Evolutionary conservation across 1,140 invertebrate genomes (phyloP).

Genomic region (Chionoecetes opilio): DNA sequence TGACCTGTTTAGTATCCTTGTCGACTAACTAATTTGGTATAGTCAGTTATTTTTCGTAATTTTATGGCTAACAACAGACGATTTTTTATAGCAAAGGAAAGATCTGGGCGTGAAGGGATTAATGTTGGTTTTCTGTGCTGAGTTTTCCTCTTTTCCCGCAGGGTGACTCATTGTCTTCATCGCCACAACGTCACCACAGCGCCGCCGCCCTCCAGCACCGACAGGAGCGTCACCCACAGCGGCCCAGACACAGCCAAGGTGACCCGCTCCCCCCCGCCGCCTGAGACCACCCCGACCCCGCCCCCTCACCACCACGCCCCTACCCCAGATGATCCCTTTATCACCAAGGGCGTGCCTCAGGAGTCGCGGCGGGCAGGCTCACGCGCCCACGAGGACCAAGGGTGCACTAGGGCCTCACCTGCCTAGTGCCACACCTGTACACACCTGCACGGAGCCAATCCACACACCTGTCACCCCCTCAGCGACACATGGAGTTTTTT

Average conservation of each 20-base stretch:
- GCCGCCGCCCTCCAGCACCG: not conserved
- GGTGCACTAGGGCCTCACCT: conserved; percentile 12
- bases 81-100: not conserved
- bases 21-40: too few species aligned
- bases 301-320: not conserved
- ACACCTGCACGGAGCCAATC: not conserved
- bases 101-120: too few species aligned
- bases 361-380: not conserved
- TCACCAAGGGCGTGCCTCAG: not conserved
- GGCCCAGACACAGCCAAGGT: not conserved
- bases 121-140: not conserved
- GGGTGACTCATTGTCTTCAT: not conserved
- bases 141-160: not conserved
- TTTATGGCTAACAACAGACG: too few species aligned
- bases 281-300: conserved; percentile 10
- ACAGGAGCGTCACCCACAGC: not conserved
- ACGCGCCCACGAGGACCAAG: not conserved
- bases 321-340: conserved; percentile 44
- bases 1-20: too few species aligned
- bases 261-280: not conserved
- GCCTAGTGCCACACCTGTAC: conserved; percentile 14
- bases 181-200: not conserved
- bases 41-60: too few species aligned
- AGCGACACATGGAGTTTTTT: not conserved
- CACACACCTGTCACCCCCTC: not conserved